phyloP scores from a whole-genome alignment of 2,113 vertebrate species.

The Pseudorectes ferrugineus region DNA sequence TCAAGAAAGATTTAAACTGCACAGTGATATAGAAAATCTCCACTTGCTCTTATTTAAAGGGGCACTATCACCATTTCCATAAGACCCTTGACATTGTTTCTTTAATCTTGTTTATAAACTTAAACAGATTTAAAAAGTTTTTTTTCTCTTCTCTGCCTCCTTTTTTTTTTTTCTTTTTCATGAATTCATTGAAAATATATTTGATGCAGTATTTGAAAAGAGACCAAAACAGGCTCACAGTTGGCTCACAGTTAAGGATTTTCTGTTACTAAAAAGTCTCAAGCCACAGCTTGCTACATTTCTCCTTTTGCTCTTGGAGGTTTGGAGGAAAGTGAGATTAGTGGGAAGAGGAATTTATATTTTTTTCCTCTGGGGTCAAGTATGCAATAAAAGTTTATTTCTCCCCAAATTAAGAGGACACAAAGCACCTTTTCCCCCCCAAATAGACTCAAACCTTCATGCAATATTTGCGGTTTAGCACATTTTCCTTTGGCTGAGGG shows the following conservation, averaged over 20 bases:
- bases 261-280: slow-evolving; percentile 62
- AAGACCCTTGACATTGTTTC: slow-evolving; percentile 75
- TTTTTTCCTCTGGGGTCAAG: neutral
- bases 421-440: neutral
- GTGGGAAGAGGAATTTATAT: neutral
- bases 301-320: slow-evolving; percentile 49
- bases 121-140: slow-evolving; percentile 72
- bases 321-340: slow-evolving; percentile 37
- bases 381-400: slow-evolving; percentile 11
- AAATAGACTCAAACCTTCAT: neutral
- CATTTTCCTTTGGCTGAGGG: neutral
- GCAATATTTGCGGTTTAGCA: neutral
- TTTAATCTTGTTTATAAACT: slow-evolving; percentile 78
- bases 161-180: neutral
- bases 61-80: slow-evolving; percentile 71
- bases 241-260: slow-evolving; percentile 58
- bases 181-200: slow-evolving; percentile 69
- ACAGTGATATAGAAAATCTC: slow-evolving; percentile 80
- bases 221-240: slow-evolving; percentile 54
- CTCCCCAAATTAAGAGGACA: neutral
- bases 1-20: slow-evolving; percentile 82
- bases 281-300: slow-evolving; percentile 35
- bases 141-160: neutral
- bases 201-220: slow-evolving; percentile 66
- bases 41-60: slow-evolving; percentile 76